phyloP scores from a whole-genome alignment of 2,888 invertebrate species.

The Phalera bucephala region DNA sequence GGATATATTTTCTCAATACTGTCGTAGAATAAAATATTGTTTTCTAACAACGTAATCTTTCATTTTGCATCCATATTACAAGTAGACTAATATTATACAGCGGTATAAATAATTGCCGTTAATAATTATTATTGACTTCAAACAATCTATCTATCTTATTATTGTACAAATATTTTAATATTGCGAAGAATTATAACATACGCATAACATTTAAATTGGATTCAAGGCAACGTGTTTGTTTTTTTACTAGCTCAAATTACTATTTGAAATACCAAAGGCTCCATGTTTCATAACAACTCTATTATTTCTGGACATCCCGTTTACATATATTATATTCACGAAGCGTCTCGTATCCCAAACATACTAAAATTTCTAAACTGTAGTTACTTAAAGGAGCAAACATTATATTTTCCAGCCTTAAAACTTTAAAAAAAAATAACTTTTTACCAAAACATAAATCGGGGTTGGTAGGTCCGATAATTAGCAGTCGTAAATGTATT shows the following conservation, averaged over 20 bases:
- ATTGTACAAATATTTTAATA: slow-evolving; percentile 49
- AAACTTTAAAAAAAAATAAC: slow-evolving; percentile 26
- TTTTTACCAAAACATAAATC: slow-evolving; percentile 10
- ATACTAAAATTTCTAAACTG: slow-evolving; percentile 30
- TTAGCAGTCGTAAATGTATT: slow-evolving; percentile 13
- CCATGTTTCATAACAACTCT: slow-evolving; percentile 42
- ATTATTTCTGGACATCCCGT: slow-evolving; percentile 34
- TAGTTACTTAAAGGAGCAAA: slow-evolving; percentile 30
- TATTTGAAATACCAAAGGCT: slow-evolving; percentile 47
- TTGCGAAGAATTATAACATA: slow-evolving; percentile 55
- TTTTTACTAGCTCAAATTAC: slow-evolving; percentile 55
- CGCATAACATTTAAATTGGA: slow-evolving; percentile 56
- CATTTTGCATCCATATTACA: slow-evolving; percentile 49
- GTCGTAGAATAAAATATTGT: slow-evolving; percentile 70
- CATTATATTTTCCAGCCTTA: slow-evolving; percentile 23
- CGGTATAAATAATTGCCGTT: slow-evolving; percentile 53
- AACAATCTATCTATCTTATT: slow-evolving; percentile 56
- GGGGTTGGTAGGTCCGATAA: slow-evolving; percentile 7
- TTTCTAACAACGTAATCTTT: slow-evolving; percentile 54
- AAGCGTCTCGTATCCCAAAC: slow-evolving; percentile 43
- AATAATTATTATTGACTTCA: slow-evolving; percentile 51
- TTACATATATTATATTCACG: slow-evolving; percentile 31
- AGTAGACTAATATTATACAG: slow-evolving; percentile 48
- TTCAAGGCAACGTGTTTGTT: slow-evolving; percentile 76
- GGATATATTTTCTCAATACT: slow-evolving; percentile 66